Evolutionary conservation across 2,113 vertebrate species (phyloP), one percentile per base, ranked within the genome.

Genomic region (Grammomys dolichurus): DNA sequence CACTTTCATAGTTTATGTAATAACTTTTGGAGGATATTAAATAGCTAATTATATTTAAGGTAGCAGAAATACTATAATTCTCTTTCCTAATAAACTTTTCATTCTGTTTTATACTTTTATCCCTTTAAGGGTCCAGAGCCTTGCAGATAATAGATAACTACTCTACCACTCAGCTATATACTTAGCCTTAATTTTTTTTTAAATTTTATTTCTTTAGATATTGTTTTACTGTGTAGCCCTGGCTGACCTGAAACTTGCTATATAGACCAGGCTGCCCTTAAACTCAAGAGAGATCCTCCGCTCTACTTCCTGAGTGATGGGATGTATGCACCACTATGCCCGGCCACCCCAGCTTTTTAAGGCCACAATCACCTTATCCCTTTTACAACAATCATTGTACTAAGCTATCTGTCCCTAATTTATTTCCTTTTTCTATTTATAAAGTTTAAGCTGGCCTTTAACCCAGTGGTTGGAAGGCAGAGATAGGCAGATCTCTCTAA

Each of bases 351-450:
- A 81, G 78, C 17, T 17, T 19, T 63, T 63, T 24, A 63, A n/a
- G n/a, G n/a, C 60, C 24, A 65, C 28, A 67, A 13, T 13, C 65
- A 67, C 11, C 4, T 67, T 67, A 33, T 14, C 65, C 65, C 28
- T 82, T 82, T 82, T 82, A 40, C 58, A 60, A 82, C 5, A 16
- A 56, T 22, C 31, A 84, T 17, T 31, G 7, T 43, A 46, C 31
- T 70, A 76, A 95, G 78, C 20, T 63, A 67, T 17, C 28, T 75
- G 58, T 40, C 36, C 65, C 20, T 95, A 91, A 36, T 95, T 76
- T 94, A 31, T 94, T 78, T 80, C 19, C 24, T 88, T n/a, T 28
- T 73, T 85, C 84, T 82, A 95, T 69, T 93, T 95, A 88, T 67
- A 93, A 88, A 84, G n/a, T 60, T 72, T 94, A 5, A 58, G 19